A percentile compares a stretch with the other conserved stretches of the same genome.
Conservation (phyloP, 2,113 vertebrate species). For the Salvelinus alpinus region DNA sequence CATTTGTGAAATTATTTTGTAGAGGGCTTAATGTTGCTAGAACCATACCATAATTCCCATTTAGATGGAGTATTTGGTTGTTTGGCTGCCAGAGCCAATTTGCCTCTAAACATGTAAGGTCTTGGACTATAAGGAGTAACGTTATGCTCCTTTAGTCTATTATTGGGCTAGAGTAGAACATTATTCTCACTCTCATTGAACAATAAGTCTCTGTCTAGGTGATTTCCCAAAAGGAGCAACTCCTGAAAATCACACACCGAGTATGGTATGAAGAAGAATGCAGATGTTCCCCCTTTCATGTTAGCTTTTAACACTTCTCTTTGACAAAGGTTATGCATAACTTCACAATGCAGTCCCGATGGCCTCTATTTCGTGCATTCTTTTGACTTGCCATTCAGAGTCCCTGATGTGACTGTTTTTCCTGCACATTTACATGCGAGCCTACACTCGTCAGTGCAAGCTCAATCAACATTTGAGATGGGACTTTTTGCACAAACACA, state of each 20-base stretch:
- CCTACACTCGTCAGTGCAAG: too few species aligned
- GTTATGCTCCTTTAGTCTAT: too few species aligned
- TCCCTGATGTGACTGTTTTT: too few species aligned
- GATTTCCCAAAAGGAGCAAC: conserved; percentile 3
- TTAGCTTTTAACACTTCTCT: conserved; percentile 21
- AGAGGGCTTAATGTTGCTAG: too few species aligned
- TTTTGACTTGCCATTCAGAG: too few species aligned
- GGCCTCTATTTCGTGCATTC: conserved; percentile 4
- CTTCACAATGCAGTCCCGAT: conserved; percentile 1
- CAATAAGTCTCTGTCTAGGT: neutral
- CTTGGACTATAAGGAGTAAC: too few species aligned
- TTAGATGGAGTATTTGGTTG: too few species aligned
- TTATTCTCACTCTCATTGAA: neutral
- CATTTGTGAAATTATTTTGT: too few species aligned
- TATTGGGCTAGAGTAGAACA: neutral
- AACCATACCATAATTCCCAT: too few species aligned
- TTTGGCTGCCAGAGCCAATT: too few species aligned
- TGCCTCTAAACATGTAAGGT: too few species aligned
- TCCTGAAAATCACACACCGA: neutral
- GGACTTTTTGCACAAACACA: neutral
- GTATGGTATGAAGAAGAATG: conserved; percentile 6
- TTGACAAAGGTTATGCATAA: neutral
- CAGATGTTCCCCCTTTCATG: neutral
- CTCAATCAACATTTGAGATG: conserved; percentile 15
- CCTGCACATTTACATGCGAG: too few species aligned